Conservation (phyloP, 2,113 vertebrate genomes). For the Etheostoma spectabile region DNA sequence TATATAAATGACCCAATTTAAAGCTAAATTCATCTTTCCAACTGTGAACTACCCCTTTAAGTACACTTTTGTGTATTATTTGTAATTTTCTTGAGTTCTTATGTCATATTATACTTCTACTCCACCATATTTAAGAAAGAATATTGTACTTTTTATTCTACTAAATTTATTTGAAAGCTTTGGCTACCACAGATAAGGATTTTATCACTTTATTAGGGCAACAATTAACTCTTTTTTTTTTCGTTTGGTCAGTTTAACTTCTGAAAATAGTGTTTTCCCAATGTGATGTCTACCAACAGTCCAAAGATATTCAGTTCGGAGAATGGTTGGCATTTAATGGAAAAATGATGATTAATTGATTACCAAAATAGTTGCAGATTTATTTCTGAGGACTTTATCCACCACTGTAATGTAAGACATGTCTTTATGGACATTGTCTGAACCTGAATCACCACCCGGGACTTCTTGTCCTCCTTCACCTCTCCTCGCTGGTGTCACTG, state of each 20-base stretch:
- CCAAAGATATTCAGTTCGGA: not conserved
- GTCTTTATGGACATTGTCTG: not conserved
- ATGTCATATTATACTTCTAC: not conserved
- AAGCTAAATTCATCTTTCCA: no score
- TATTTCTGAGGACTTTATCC: not conserved
- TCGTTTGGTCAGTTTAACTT: not conserved
- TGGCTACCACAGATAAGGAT: not conserved
- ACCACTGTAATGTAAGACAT: not conserved
- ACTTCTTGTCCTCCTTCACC: not conserved
- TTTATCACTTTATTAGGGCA: not conserved
- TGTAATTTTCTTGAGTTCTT: conserved; percentile 1
- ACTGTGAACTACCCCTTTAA: no score
- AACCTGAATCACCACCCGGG: not conserved
- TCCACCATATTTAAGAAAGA: not conserved
- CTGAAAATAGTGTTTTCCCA: not conserved
- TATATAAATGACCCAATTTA: no score
- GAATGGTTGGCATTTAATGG: no score
- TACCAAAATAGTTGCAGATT: not conserved
- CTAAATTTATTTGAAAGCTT: not conserved
- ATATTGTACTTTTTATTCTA: not conserved
- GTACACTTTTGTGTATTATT: not conserved
- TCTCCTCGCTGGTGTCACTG: conserved; percentile 14
- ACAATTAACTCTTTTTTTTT: not conserved
- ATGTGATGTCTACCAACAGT: not conserved
- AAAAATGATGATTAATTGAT: not conserved